Conservation (phyloP, 2,888 invertebrate genomes). For the Tipula vernalis region DNA sequence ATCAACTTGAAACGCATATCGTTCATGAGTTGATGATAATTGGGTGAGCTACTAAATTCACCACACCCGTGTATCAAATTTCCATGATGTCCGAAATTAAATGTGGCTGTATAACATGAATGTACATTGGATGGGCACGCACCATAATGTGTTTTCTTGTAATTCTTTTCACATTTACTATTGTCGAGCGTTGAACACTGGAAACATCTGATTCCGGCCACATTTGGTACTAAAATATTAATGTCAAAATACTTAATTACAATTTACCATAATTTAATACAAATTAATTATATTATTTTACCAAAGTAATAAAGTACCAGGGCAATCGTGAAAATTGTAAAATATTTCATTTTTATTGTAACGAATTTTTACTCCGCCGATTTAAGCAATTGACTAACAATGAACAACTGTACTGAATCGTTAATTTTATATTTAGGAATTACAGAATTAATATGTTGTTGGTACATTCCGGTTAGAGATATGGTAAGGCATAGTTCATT, state of each 20-base stretch:
- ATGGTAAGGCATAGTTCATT: too few species aligned
- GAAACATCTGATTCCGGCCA: neutral
- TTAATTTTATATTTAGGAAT: neutral
- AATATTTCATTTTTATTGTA: neutral
- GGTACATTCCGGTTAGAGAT: too few species aligned
- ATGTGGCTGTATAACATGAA: neutral
- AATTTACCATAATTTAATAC: neutral
- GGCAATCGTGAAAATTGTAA: neutral
- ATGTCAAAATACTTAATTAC: neutral
- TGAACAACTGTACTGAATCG: neutral
- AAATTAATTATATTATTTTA: neutral
- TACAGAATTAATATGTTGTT: too few species aligned
- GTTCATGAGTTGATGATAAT: neutral
- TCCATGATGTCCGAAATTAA: neutral
- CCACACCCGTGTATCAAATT: neutral
- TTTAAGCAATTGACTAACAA: neutral
- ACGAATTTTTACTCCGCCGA: neutral
- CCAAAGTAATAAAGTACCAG: neutral
- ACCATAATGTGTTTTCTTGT: neutral
- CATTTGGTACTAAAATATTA: neutral
- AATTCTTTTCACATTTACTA: neutral
- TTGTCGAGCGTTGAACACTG: neutral
- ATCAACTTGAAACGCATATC: neutral
- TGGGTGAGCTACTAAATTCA: neutral
- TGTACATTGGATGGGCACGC: neutral